phyloP scores from a whole-genome alignment of 1,140 invertebrate genomes.

The Trypoxylus dichotomus region DNA sequence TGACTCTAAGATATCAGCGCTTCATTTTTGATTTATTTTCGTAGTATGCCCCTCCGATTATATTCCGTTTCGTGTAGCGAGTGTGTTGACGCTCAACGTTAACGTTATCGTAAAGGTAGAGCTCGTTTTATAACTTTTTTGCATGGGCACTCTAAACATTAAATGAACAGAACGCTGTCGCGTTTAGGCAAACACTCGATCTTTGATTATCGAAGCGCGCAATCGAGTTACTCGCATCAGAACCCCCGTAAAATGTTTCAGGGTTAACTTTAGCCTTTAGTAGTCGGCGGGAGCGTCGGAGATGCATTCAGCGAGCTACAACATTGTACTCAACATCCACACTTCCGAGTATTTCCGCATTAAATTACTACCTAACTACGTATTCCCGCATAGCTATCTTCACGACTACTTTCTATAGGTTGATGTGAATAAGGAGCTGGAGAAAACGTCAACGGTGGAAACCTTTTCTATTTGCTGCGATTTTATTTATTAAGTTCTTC shows the following conservation, averaged over 20 bases:
- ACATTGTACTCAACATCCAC: neutral
- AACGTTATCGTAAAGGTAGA: neutral
- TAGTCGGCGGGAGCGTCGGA: neutral
- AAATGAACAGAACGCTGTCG: slow-evolving; percentile 18
- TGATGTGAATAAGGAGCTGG: neutral
- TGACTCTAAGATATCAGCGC: neutral
- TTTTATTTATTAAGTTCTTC: neutral
- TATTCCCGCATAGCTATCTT: neutral
- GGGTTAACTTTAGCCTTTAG: neutral
- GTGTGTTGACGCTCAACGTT: neutral
- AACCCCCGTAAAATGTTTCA: slow-evolving; percentile 9
- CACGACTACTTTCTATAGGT: neutral
- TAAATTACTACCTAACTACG: neutral
- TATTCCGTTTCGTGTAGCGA: neutral
- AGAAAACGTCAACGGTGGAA: neutral
- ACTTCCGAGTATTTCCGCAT: neutral
- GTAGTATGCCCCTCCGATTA: neutral
- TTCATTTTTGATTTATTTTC: slow-evolving; percentile 17
- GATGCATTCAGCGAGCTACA: slow-evolving; percentile 11
- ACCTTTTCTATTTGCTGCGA: neutral
- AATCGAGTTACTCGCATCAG: slow-evolving; percentile 27
- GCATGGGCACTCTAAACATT: slow-evolving; percentile 20
- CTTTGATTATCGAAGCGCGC: slow-evolving; percentile 25
- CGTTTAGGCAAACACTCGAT: slow-evolving; percentile 21
- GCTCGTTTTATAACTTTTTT: neutral